These are phyloP conservation scores for Macrobrachium nipponense DNA, from an alignment of 1,140 invertebrate genomes.

Conservation along the genomic window DNA sequence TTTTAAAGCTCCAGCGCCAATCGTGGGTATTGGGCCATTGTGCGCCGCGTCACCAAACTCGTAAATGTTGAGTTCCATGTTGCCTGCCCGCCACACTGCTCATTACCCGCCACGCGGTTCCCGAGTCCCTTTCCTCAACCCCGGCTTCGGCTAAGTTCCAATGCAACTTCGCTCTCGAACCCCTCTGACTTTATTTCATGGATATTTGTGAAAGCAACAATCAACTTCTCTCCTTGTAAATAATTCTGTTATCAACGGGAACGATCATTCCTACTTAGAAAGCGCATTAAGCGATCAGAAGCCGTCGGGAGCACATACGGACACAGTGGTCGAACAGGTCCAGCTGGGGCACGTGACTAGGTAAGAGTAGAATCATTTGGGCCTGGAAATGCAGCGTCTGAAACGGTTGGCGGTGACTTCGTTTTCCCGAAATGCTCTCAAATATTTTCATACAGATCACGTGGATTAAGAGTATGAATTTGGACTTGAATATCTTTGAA, in stretches of 20 bases:
- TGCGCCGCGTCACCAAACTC: conserved; percentile 7
- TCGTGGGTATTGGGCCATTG: neutral
- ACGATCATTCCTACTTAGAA: neutral
- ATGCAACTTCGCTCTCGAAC: too few species aligned
- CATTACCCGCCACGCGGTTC: neutral
- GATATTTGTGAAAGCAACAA: neutral
- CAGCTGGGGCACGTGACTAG: conserved; percentile 18
- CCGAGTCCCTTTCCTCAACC: neutral
- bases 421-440: neutral
- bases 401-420: neutral
- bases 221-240: too few species aligned
- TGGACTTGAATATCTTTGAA: too few species aligned
- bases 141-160: neutral
- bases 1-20: neutral
- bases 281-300: neutral
- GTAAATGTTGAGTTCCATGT: conserved; percentile 19
- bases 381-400: neutral
- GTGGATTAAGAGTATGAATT: too few species aligned
- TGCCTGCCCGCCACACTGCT: conserved; percentile 20
- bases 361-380: conserved; percentile 27
- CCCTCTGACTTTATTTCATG: neutral
- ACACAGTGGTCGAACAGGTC: conserved; percentile 36
- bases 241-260: too few species aligned
- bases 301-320: neutral
- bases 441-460: too few species aligned